Percentiles rank a stretch among this genome's conserved stretches.
phyloP scores from a whole-genome alignment of 2,797 vertebrate species.

The Anomalospiza imberbis region DNA sequence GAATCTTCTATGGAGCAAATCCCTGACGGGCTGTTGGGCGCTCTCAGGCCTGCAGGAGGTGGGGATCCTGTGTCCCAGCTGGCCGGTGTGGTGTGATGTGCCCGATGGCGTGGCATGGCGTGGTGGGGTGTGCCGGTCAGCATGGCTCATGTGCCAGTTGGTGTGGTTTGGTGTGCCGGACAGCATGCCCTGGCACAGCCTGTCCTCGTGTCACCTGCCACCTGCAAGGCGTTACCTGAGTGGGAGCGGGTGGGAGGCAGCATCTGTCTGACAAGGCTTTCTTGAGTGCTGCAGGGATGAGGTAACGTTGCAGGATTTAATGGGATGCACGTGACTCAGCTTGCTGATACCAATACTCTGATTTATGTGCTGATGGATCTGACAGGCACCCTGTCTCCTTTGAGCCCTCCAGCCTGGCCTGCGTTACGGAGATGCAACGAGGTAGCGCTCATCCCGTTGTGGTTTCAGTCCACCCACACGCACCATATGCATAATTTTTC shows the following conservation, averaged over 20 bases:
- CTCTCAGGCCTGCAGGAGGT: fast-evolving
- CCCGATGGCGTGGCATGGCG: neutral
- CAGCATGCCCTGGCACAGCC: neutral
- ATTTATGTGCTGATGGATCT: neutral
- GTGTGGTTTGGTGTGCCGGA: neutral
- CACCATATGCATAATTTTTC: neutral
- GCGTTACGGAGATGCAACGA: fast-evolving
- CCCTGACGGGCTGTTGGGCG: fast-evolving
- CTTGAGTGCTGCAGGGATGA: neutral
- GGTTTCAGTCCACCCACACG: neutral
- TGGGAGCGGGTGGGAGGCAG: neutral
- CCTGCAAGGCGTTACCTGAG: neutral
- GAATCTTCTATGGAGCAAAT: fast-evolving
- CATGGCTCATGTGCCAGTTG: neutral
- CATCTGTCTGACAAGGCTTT: neutral
- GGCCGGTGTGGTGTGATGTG: neutral
- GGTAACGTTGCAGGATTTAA: neutral
- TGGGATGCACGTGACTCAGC: neutral
- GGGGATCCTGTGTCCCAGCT: neutral
- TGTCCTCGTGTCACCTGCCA: fast-evolving
- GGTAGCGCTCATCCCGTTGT: neutral
- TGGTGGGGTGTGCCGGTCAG: neutral
- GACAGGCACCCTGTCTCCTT: neutral
- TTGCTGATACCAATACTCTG: neutral
- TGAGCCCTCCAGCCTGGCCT: neutral